Conservation (phyloP, 2,113 vertebrate species). For the Anthoscopus minutus region DNA sequence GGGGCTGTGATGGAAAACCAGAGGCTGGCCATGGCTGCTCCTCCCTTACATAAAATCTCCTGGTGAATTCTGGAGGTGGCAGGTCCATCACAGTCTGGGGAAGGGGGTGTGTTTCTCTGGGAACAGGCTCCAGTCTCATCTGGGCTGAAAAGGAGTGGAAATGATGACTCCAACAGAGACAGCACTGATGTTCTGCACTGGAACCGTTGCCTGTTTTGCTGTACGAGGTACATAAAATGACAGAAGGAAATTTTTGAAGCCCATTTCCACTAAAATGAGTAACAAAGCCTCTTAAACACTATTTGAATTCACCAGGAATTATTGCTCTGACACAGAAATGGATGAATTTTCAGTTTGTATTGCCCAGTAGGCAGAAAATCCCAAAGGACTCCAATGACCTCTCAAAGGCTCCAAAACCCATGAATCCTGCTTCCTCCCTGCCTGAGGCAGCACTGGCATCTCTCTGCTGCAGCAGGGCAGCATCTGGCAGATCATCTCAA, state of each 20-base stretch:
- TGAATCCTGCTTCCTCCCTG: neutral
- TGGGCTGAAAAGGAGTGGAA: neutral
- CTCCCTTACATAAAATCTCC: neutral
- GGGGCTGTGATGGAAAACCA: neutral
- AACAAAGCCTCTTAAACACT: neutral
- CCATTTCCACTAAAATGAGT: neutral
- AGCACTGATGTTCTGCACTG: neutral
- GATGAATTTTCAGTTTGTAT: neutral
- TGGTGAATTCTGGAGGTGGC: neutral
- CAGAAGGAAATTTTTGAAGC: neutral
- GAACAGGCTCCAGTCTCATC: neutral
- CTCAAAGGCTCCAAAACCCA: neutral
- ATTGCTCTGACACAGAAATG: neutral
- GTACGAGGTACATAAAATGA: neutral
- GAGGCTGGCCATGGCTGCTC: neutral
- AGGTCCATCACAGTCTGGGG: accelerated
- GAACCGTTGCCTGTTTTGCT: neutral
- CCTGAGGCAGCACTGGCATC: neutral
- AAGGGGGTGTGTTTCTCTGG: neutral
- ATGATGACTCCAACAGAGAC: neutral
- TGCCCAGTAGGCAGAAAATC: neutral
- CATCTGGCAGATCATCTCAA: neutral
- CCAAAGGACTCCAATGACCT: neutral
- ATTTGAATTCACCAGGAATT: neutral
- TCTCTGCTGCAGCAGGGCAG: neutral